Percentiles rank a stretch among this genome's conserved stretches.
phyloP scores from a whole-genome alignment of 2,113 vertebrate genomes.

The Sinocyclocheilus rhinocerous region DNA sequence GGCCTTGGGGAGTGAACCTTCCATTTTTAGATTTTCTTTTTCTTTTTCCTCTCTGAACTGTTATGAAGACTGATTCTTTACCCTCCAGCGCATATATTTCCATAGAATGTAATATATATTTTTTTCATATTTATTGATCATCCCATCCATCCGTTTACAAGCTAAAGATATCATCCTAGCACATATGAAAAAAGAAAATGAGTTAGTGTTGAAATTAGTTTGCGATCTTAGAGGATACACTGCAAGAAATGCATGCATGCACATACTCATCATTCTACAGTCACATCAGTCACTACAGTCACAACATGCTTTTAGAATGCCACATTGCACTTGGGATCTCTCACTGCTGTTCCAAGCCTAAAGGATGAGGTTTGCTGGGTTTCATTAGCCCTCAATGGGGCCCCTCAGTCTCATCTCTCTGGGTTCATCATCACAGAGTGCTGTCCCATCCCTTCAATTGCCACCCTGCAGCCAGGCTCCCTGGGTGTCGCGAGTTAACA shows the following conservation, averaged over 20 bases:
- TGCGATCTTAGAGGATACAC: background rate
- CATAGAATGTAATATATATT: slow-evolving; percentile 35
- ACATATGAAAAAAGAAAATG: slow-evolving; percentile 7
- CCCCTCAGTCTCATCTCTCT: background rate
- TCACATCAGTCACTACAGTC: background rate
- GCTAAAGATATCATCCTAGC: slow-evolving; percentile 16
- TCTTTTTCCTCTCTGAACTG: slow-evolving; percentile 8
- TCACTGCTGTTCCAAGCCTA: background rate
- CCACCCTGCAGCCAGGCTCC: background rate
- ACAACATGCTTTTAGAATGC: background rate
- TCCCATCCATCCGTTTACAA: slow-evolving; percentile 38
- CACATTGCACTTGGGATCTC: background rate
- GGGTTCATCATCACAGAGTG: background rate
- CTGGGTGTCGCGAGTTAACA: background rate
- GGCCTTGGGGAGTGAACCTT: slow-evolving; percentile 39
- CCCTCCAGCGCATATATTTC: slow-evolving; percentile 55
- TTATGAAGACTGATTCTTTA: slow-evolving; percentile 44
- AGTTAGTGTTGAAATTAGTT: background rate
- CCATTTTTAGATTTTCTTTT: slow-evolving; percentile 49
- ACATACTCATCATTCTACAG: background rate
- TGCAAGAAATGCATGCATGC: background rate
- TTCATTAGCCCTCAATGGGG: slow-evolving; percentile 42
- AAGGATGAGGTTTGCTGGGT: slow-evolving; percentile 16
- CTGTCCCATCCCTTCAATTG: background rate
- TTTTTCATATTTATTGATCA: slow-evolving; percentile 45